A percentile compares a stretch with the other conserved stretches of the same genome.
Conservation (phyloP, 1,140 invertebrate genomes). For the Cecropterus lyciades region DNA sequence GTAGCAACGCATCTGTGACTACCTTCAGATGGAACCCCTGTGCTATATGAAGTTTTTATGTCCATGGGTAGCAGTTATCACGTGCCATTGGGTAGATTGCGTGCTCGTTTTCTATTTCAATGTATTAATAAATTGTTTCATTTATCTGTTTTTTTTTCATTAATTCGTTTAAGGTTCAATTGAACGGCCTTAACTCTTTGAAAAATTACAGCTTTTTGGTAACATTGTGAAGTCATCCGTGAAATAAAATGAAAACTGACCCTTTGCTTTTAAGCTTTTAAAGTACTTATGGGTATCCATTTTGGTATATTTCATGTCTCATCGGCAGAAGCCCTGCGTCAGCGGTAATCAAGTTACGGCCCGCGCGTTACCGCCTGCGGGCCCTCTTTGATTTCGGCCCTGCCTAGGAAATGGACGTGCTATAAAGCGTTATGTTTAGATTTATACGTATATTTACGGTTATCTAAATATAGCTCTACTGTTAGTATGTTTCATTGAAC, state of each 20-base stretch:
- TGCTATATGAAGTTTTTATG: no score
- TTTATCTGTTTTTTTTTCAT: no score
- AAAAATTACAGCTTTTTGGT: not conserved
- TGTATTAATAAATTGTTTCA: no score
- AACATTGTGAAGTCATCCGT: not conserved
- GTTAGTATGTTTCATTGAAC: not conserved
- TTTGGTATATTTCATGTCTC: conserved; percentile 36
- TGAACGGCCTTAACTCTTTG: no score
- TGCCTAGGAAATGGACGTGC: conserved; percentile 40
- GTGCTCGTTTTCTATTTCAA: no score
- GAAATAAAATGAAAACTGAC: not conserved
- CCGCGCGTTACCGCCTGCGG: conserved; percentile 55
- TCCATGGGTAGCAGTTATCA: no score
- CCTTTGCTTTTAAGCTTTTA: not conserved
- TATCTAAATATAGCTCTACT: not conserved
- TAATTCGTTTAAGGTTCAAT: no score
- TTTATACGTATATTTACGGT: not conserved
- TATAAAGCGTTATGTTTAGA: conserved; percentile 19
- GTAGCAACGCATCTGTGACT: no score
- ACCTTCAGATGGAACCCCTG: no score
- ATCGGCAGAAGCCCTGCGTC: conserved; percentile 43
- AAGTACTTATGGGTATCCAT: not conserved
- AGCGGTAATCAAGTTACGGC: conserved; percentile 67
- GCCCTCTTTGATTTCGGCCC: conserved; percentile 57
- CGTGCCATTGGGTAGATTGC: no score